phyloP scores from a whole-genome alignment of 2,113 vertebrate species.

The Felis chaus region DNA sequence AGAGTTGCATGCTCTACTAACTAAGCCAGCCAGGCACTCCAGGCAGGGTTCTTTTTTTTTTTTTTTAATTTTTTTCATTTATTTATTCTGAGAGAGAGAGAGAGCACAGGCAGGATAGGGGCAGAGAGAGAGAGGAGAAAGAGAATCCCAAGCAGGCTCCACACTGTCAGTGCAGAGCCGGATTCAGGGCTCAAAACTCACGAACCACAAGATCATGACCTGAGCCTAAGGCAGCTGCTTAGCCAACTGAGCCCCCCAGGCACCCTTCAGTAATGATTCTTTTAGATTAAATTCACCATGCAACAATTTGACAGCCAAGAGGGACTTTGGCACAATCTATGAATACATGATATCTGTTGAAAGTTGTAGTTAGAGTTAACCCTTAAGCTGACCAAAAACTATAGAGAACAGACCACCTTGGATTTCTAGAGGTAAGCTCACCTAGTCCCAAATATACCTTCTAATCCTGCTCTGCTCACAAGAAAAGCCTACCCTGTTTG shows the following conservation, averaged over 20 bases:
- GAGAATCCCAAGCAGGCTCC: no score
- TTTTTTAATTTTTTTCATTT: background rate
- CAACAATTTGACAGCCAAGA: background rate
- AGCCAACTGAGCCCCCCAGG: no score
- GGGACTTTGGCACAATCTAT: background rate
- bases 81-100: no score
- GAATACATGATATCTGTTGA: background rate
- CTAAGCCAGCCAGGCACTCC: background rate
- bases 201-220: no score
- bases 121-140: no score
- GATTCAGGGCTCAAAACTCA: no score
- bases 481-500: background rate
- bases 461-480: background rate
- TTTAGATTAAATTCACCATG: background rate
- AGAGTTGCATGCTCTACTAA: background rate
- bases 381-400: background rate
- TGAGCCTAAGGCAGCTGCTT: no score
- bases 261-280: background rate
- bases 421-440: background rate
- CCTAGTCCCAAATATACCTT: background rate
- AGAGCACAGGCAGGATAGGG: no score
- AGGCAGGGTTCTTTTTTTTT: background rate
- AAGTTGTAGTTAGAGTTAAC: background rate
- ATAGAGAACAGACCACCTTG: background rate
- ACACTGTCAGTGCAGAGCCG: no score